phyloP scores from a whole-genome alignment of 2,113 vertebrate species.

The Calonectris borealis region DNA sequence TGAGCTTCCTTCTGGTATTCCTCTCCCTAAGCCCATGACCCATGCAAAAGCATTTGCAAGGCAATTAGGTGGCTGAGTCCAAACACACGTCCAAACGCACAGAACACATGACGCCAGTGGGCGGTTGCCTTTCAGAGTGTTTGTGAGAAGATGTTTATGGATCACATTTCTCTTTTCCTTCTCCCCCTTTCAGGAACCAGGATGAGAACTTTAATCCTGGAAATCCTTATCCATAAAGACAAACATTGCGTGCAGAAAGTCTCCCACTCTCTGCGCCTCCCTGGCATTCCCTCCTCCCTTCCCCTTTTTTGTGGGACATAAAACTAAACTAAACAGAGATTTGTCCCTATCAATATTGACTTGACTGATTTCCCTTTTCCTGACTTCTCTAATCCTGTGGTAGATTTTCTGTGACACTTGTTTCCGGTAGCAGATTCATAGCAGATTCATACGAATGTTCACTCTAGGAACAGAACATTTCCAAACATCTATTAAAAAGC shows the following conservation, averaged over 20 bases:
- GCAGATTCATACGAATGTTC: slow-evolving; percentile 18
- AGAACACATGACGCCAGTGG: neutral
- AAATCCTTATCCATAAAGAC: neutral
- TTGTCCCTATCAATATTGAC: slow-evolving; percentile 48
- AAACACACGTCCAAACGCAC: neutral
- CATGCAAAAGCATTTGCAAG: neutral
- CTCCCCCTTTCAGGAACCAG: neutral
- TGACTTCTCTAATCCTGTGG: slow-evolving; percentile 52
- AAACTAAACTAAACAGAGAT: slow-evolving; percentile 38
- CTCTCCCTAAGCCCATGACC: neutral
- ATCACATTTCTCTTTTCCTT: neutral
- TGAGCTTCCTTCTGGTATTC: neutral
- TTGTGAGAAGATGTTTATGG: slow-evolving; percentile 30
- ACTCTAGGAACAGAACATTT: slow-evolving; percentile 29
- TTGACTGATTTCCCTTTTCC: slow-evolving; percentile 55
- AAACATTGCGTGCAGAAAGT: neutral
- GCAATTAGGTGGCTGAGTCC: neutral
- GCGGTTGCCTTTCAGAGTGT: neutral
- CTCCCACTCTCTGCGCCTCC: neutral
- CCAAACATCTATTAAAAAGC: slow-evolving; percentile 45
- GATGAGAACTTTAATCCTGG: slow-evolving; percentile 3
- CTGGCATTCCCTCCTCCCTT: neutral
- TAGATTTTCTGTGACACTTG: slow-evolving; percentile 43
- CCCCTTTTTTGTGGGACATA: neutral
- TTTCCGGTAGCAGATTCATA: slow-evolving; percentile 37